Evolutionary conservation across 2,113 vertebrate species (phyloP).

Genomic region (Nibea coibor): DNA sequence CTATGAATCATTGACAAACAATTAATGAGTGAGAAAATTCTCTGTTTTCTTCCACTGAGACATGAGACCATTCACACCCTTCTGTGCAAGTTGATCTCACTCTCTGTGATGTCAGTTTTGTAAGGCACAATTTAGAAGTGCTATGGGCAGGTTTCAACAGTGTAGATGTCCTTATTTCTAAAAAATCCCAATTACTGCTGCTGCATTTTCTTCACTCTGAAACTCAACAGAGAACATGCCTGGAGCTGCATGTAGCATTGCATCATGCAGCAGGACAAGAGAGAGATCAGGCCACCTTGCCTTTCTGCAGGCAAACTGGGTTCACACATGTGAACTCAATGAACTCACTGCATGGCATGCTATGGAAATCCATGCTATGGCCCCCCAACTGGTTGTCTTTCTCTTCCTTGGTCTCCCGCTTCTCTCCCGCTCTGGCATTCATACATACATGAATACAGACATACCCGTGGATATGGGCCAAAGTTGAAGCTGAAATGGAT

Average conservation of each 20-base stretch:
- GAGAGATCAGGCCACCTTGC: slow-evolving; percentile 55
- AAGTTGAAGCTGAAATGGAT: slow-evolving; percentile 74
- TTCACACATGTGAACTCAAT: slow-evolving; percentile 70
- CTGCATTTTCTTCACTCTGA: slow-evolving; percentile 30
- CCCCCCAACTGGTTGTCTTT: slow-evolving; percentile 60
- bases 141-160: slow-evolving; percentile 37
- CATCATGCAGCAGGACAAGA: slow-evolving; percentile 60
- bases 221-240: slow-evolving; percentile 58
- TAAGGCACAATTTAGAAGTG: slow-evolving; percentile 36
- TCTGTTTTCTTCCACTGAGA: slow-evolving; percentile 19
- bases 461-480: slow-evolving; percentile 71
- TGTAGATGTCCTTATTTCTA: slow-evolving; percentile 9
- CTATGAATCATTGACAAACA: slow-evolving; percentile 18
- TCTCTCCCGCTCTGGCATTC: slow-evolving; percentile 58
- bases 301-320: slow-evolving; percentile 48
- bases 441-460: slow-evolving; percentile 71
- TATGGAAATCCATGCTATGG: slow-evolving; percentile 65
- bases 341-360: slow-evolving; percentile 64
- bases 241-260: slow-evolving; percentile 50
- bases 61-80: slow-evolving; percentile 16
- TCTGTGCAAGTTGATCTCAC: slow-evolving; percentile 9
- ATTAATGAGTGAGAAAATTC: neutral
- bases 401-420: slow-evolving; percentile 40
- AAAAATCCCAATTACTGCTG: slow-evolving; percentile 25
- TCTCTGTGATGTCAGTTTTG: slow-evolving; percentile 21